Evolutionary conservation across 2,113 vertebrate genomes (phyloP).

Genomic region (Suncus etruscus): DNA sequence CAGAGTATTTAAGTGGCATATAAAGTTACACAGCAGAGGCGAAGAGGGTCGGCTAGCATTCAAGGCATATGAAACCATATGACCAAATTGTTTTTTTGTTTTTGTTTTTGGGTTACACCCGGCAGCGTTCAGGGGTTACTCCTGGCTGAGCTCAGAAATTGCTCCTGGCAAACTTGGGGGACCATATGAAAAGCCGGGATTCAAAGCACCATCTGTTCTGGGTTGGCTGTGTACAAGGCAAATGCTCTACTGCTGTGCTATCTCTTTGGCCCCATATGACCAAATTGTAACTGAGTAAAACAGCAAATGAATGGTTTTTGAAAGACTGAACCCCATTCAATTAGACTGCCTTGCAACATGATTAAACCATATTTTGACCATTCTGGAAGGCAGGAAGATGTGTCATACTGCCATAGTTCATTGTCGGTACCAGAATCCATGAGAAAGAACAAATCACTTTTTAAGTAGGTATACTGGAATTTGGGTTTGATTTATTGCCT

Average conservation of each 20-base stretch:
- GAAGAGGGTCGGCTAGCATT: not conserved
- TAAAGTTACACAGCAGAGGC: not conserved
- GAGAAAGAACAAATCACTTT: not conserved
- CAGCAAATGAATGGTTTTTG: not conserved
- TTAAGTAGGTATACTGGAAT: not conserved
- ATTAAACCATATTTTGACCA: not conserved
- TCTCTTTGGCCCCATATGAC: not conserved
- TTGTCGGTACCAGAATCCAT: not conserved
- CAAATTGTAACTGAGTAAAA: not conserved
- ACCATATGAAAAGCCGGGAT: too few species aligned
- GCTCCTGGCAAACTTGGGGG: too few species aligned
- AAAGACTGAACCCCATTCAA: not conserved
- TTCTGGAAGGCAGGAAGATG: conserved; percentile 1
- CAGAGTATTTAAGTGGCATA: not conserved
- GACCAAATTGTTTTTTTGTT: not conserved
- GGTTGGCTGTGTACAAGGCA: too few species aligned
- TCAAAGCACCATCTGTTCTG: too few species aligned
- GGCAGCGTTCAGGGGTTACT: too few species aligned
- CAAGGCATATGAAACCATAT: not conserved
- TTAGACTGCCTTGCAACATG: not conserved
- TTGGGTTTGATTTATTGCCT: not conserved
- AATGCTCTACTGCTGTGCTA: too few species aligned
- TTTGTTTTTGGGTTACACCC: too few species aligned
- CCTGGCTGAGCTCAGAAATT: too few species aligned
- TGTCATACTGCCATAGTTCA: not conserved